These are phyloP conservation scores for Melanostoma mellinum DNA, from an alignment of 2,888 invertebrate species.

Conservation along the genomic window DNA sequence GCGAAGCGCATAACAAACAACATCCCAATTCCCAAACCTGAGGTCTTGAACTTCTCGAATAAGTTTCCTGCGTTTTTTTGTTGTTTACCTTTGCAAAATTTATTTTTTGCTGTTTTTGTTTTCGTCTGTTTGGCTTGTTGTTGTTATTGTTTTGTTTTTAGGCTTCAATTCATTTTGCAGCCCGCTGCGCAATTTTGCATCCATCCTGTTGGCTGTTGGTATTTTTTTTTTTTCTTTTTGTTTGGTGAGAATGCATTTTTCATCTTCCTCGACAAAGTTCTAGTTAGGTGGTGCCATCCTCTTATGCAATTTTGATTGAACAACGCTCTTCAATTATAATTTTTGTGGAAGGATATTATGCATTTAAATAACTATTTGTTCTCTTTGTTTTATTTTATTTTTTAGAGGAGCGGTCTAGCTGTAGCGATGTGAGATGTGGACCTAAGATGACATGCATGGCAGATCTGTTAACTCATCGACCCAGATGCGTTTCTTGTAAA, in stretches of 20 bases:
- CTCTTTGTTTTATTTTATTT: slow-evolving; percentile 73
- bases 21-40: slow-evolving; percentile 36
- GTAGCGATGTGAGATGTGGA: slow-evolving; percentile 86
- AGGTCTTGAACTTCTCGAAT: slow-evolving; percentile 62
- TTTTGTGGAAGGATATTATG: slow-evolving; percentile 9
- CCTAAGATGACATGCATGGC: slow-evolving; percentile 87
- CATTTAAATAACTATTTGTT: background rate
- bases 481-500: slow-evolving; percentile 88
- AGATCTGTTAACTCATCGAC: slow-evolving; percentile 85
- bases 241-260: slow-evolving; percentile 61
- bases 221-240: slow-evolving; percentile 19
- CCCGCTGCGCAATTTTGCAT: slow-evolving; percentile 69
- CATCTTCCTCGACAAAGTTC: background rate
- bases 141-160: slow-evolving; percentile 52
- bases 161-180: slow-evolving; percentile 54
- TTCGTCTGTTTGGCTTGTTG: slow-evolving; percentile 3
- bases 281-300: slow-evolving; percentile 46
- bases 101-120: slow-evolving; percentile 16
- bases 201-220: slow-evolving; percentile 50
- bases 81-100: background rate
- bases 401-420: slow-evolving; percentile 85
- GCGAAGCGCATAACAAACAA: slow-evolving; percentile 43
- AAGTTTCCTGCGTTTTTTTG: slow-evolving; percentile 59
- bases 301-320: slow-evolving; percentile 46
- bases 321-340: slow-evolving; percentile 54